A percentile compares a stretch with the other conserved stretches of the same genome.
phyloP scores from a whole-genome alignment of 2,888 invertebrate genomes.

The Philonicus albiceps region DNA sequence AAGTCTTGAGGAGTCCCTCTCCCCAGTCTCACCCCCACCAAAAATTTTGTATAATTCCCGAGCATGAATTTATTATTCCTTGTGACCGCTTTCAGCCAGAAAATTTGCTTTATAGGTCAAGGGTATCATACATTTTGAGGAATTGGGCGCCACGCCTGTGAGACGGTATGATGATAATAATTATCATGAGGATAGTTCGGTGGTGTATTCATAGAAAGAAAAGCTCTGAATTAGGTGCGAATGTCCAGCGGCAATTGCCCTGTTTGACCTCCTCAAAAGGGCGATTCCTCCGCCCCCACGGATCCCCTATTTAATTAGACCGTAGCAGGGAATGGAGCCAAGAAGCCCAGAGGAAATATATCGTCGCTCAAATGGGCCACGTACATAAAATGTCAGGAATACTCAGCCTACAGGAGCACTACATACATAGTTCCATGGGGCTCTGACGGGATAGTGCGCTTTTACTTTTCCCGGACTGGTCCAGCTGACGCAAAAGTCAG shows the following conservation, averaged over 20 bases:
- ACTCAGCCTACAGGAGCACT: not conserved
- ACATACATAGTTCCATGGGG: not conserved
- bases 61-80: not conserved
- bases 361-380: not conserved
- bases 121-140: not conserved
- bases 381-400: not conserved
- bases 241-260: not conserved
- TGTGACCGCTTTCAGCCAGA: not conserved
- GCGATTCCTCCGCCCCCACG: not conserved
- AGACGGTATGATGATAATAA: not conserved
- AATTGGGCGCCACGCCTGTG: not conserved
- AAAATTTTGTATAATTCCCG: not conserved
- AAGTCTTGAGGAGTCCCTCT: not conserved
- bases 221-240: not conserved
- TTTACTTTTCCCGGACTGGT: not conserved
- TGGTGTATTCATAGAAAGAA: not conserved
- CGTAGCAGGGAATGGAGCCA: not conserved
- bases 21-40: not conserved
- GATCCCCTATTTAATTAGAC: not conserved
- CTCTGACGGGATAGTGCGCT: not conserved
- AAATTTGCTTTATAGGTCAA: not conserved
- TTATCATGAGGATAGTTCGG: not conserved
- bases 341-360: not conserved
- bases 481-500: not conserved
- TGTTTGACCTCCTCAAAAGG: not conserved